Conservation (phyloP, 2,888 invertebrate species). For the Campoplex nolae region DNA sequence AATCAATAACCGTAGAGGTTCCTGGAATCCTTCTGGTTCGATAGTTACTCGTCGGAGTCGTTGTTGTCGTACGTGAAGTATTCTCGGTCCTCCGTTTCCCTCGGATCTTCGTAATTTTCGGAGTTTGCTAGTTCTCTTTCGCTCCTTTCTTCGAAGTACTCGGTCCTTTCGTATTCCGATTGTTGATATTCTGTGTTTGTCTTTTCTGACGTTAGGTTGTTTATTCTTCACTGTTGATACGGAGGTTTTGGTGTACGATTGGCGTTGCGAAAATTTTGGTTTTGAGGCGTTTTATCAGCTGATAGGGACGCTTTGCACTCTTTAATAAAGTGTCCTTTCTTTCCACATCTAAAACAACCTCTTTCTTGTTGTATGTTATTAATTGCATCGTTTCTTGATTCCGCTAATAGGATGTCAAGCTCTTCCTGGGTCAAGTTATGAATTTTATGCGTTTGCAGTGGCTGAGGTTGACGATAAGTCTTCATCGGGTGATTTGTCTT, state of each 20-base stretch:
- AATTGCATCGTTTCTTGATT: neutral
- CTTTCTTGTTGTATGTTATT: slow-evolving; percentile 23
- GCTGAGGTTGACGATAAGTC: neutral
- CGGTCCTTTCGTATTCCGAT: neutral
- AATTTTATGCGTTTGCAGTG: slow-evolving; percentile 8
- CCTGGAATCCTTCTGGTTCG: slow-evolving; percentile 33
- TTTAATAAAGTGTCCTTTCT: slow-evolving; percentile 14
- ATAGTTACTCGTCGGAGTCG: slow-evolving; percentile 15
- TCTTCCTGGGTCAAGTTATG: slow-evolving; percentile 20
- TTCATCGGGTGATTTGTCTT: neutral
- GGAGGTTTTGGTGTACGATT: neutral
- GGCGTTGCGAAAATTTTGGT: slow-evolving; percentile 18
- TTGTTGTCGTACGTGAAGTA: slow-evolving; percentile 18
- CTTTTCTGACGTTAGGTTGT: slow-evolving; percentile 17
- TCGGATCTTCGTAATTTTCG: slow-evolving; percentile 36
- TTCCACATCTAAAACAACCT: slow-evolving; percentile 35
- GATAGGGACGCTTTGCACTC: slow-evolving; percentile 11
- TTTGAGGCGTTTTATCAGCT: neutral
- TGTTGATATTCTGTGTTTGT: neutral
- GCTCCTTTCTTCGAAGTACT: slow-evolving; percentile 10
- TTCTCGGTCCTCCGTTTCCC: slow-evolving; percentile 12
- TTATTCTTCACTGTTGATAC: slow-evolving; percentile 9
- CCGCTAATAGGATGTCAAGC: slow-evolving; percentile 8
- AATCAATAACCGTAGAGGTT: neutral
- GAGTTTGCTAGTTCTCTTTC: slow-evolving; percentile 18